Evolutionary conservation across 2,888 invertebrate genomes (phyloP), one percentile per base, ranked within the genome.

Genomic region (Ectobius pallidus): DNA sequence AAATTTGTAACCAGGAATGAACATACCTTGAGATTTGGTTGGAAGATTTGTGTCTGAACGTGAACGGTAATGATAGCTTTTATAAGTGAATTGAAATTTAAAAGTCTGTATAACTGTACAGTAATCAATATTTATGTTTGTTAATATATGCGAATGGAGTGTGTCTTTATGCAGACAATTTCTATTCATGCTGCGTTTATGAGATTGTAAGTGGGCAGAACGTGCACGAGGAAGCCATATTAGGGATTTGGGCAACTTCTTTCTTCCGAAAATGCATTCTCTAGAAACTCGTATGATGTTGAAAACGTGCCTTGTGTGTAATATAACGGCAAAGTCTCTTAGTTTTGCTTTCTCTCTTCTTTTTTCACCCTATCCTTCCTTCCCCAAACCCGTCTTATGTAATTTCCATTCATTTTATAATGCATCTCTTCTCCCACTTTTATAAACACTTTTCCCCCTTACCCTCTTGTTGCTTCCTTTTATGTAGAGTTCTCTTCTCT

Each of bases 181-280:
- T 30, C 46, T 65, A 65, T 65, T 65, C 46, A 65, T 65, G 65
- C 65, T 25, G 65, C 65, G 65, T 65, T 44, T 65, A 65, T 44
- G 65, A 44, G 22, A 42, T 25, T 25, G 65, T 44, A 65, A 34
- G 22, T 42, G 42, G 63, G 1, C 25, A 2, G 16, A n/a, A 58
- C 1, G 14, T 2, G 30, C 6, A 58, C n/a, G 58, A 58, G 1
- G n/a, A 30, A 30, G n/a, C 4, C 30, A 58, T 58, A 58, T 58
- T 58, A 30, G 30, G 58, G n/a, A 30, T 30, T 58, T 58, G 30
- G 14, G 11, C 27, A 6, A 58, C 30, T 30, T 14, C n/a, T 58
- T 58, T 14, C n/a, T 58, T 58, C 58, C 58, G 58, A 58, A 58
- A 55, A 55, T 55, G 1, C 55, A 55, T 25, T 25, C 55, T 55